Base-by-base conservation (phyloP, 2,113 vertebrate genomes). In the Casuarius casuarius region DNA sequence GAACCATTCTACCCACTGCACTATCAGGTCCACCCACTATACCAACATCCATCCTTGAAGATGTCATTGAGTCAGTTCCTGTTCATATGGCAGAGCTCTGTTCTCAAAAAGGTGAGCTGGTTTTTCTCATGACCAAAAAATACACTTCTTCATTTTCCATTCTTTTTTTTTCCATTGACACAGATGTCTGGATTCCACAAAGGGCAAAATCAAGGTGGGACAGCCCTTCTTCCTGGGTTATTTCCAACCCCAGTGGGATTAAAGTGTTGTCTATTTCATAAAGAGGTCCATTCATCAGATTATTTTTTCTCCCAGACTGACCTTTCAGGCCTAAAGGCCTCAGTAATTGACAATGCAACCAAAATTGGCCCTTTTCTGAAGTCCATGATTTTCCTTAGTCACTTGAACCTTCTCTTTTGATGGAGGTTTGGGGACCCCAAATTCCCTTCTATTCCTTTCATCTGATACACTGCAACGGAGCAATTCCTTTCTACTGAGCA, bases 1-100 rank as follows among this genome's bases (percentile, higher is more conserved):
- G 65, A 75, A 77, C 81, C 3, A 2, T 87, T 87, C 58, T 85
- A 5, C 92, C 94, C 92, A 76, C 79, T n/a, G 74, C 0, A 6
- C 52, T 10, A 35, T 2, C 86, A 42, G 73, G 89, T 42, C 89
- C 95, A 77, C 92, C 94, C 95, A 31, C 59, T 13, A 2, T 33
- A 7, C 52, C 51, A 38, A 33, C 92, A 90, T 0, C 44, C 46
- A 44, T 10, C 78, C 84, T 15, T 2, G 13, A 58, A 35, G 6
- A 21, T 15, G 94, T 7, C 40, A 2, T 75, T 96, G 96, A 96
- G 19, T 96, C 94, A 96, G 94, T 90, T 96, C 96, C 95, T 93
- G 84, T 87, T 77, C 96, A 84, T 13, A 72, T 14, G 93, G 94
- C 80, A 38, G 86, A 8, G 66, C 72, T 94, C 96, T 95, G 19